Conservation (phyloP, 2,888 invertebrate species). For the Cephus spinipes region DNA sequence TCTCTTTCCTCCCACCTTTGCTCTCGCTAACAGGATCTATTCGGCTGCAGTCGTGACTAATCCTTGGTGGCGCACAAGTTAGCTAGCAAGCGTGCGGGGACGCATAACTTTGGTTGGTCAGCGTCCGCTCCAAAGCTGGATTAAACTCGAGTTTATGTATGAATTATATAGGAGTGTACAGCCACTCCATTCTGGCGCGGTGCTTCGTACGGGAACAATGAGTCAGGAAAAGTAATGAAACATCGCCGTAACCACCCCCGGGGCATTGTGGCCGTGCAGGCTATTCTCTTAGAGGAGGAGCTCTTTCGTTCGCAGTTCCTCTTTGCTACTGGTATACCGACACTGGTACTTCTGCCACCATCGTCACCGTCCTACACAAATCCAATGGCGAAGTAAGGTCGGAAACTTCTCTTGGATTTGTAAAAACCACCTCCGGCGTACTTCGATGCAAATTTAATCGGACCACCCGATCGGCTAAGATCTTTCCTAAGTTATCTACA, state of each 20-base stretch:
- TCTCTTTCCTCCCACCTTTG: neutral
- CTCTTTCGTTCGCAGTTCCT: neutral
- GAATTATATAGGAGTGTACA: slow-evolving; percentile 33
- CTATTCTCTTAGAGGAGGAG: neutral
- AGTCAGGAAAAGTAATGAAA: slow-evolving; percentile 21
- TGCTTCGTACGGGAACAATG: slow-evolving; percentile 4
- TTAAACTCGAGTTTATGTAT: slow-evolving; percentile 44
- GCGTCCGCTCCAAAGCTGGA: slow-evolving; percentile 39
- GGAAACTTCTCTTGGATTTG: neutral
- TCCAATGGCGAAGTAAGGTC: neutral
- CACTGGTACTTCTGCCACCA: neutral
- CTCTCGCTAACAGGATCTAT: neutral
- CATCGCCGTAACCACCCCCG: slow-evolving; percentile 7
- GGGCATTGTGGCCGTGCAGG: slow-evolving; percentile 1
- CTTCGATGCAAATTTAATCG: neutral
- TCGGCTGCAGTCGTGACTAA: neutral
- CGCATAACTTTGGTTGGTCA: slow-evolving; percentile 35
- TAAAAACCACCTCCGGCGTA: neutral
- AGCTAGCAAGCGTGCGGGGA: slow-evolving; percentile 19
- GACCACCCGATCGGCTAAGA: neutral
- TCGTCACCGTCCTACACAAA: neutral
- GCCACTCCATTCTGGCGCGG: neutral
- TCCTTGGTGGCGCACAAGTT: neutral
- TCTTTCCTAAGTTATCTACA: neutral
- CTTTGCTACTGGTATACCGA: neutral